A percentile compares a stretch with the other conserved stretches of the same genome.
These are phyloP conservation scores for Euphonia xanthogaster DNA, from an alignment of 2,797 vertebrate species.

Conservation along the genomic window DNA sequence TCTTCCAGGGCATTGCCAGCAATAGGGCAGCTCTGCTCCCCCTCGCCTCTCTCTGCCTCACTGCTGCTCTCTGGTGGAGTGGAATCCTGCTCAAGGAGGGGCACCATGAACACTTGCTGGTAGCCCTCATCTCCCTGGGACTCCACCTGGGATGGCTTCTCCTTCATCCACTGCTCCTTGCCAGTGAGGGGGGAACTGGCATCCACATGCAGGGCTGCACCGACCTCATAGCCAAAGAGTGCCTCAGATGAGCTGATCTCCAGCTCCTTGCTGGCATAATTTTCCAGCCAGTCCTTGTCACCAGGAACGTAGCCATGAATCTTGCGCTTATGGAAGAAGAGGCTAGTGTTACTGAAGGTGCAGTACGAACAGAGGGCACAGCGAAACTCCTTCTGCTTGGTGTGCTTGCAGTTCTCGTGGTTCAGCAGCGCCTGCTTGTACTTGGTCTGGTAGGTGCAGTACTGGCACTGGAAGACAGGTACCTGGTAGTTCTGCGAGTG, in stretches of 20 bases:
- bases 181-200: neutral
- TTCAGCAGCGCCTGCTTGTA: slow-evolving; percentile 92
- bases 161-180: slow-evolving; percentile 15
- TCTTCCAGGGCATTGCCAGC: neutral
- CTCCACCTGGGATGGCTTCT: neutral
- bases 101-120: neutral
- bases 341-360: slow-evolving; percentile 92
- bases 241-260: slow-evolving; percentile 73
- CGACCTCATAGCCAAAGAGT: slow-evolving; percentile 63
- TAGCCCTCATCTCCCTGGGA: slow-evolving; percentile 3
- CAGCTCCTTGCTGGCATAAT: slow-evolving; percentile 82
- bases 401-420: slow-evolving; percentile 98
- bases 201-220: neutral
- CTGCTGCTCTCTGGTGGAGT: neutral
- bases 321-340: slow-evolving; percentile 97
- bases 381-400: slow-evolving; percentile 86
- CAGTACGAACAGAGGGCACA: slow-evolving; percentile 90
- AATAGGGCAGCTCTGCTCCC: neutral
- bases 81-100: neutral
- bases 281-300: slow-evolving; percentile 89
- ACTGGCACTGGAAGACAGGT: slow-evolving; percentile 86
- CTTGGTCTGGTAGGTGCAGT: slow-evolving; percentile 88
- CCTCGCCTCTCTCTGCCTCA: neutral
- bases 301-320: slow-evolving; percentile 90
- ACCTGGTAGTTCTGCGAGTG: slow-evolving; percentile 79